Conservation (phyloP, 2,888 invertebrate species). For the Meta bourneti region DNA sequence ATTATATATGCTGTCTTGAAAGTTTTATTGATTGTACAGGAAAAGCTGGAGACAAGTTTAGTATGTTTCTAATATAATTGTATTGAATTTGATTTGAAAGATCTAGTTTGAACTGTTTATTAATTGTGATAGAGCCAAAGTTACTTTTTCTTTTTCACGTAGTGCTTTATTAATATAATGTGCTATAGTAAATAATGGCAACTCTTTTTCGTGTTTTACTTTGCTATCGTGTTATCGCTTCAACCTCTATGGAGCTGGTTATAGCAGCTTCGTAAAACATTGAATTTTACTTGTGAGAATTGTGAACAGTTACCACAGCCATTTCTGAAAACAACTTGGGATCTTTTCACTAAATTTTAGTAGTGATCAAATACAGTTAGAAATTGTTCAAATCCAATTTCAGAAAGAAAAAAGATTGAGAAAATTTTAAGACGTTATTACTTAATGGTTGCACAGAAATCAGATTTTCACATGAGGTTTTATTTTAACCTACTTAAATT, state of each 20-base stretch:
- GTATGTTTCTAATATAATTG: conserved; percentile 48
- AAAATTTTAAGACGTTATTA: too few relatives aligned
- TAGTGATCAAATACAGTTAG: too few relatives aligned
- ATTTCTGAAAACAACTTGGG: neutral
- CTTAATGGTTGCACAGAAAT: too few relatives aligned
- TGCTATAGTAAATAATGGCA: neutral
- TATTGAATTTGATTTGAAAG: neutral
- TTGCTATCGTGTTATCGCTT: neutral
- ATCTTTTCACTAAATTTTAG: too few relatives aligned
- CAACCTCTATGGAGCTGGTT: neutral
- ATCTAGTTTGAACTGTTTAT: conserved; percentile 26
- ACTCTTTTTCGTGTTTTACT: neutral
- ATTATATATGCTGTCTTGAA: conserved; percentile 45
- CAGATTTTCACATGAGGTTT: too few relatives aligned
- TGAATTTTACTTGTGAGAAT: neutral
- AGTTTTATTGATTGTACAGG: conserved; percentile 51
- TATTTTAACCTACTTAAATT: too few relatives aligned
- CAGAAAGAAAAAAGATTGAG: too few relatives aligned
- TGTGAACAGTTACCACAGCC: neutral
- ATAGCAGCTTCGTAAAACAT: neutral
- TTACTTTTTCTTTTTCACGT: neutral
- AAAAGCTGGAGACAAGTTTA: conserved; percentile 8
- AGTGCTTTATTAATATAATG: neutral
- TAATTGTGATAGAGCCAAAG: neutral
- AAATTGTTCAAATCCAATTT: too few relatives aligned